These are phyloP conservation scores for Micromys minutus DNA, from an alignment of 2,113 vertebrate genomes.

Conservation along the genomic window DNA sequence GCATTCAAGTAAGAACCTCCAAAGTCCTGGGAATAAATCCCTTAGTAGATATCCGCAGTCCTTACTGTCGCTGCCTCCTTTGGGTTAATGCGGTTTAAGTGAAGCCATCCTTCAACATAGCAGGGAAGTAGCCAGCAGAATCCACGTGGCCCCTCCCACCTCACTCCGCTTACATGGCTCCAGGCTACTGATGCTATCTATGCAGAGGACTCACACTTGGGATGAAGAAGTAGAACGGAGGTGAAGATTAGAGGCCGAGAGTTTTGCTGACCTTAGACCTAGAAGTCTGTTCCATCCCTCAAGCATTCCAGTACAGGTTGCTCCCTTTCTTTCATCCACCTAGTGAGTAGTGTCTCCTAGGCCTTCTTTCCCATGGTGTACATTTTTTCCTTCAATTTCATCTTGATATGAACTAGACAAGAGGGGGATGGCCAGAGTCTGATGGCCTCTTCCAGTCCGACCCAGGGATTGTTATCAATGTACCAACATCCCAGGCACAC, in stretches of 20 bases:
- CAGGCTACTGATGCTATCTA: background rate
- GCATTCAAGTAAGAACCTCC: background rate
- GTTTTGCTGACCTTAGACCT: background rate
- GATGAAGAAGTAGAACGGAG: background rate
- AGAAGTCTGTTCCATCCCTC: background rate
- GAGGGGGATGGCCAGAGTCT: background rate
- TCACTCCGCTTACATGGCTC: background rate
- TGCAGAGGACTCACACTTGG: background rate
- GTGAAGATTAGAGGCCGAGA: background rate
- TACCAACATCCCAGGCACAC: background rate
- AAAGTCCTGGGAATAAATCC: background rate
- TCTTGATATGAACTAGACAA: background rate
- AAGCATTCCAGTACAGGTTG: background rate
- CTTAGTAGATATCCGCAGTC: background rate
- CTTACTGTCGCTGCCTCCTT: background rate
- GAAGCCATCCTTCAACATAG: background rate
- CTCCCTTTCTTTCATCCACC: background rate
- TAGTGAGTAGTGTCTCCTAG: background rate
- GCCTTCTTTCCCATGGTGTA: background rate
- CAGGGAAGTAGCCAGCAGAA: background rate
- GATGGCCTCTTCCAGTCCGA: background rate
- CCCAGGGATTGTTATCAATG: background rate
- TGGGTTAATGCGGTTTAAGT: background rate
- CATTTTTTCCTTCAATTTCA: conserved; percentile 2
- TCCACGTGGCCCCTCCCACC: background rate